Evolutionary conservation across 2,888 invertebrate species (phyloP).

Genomic region (Spicauda simplicius): DNA sequence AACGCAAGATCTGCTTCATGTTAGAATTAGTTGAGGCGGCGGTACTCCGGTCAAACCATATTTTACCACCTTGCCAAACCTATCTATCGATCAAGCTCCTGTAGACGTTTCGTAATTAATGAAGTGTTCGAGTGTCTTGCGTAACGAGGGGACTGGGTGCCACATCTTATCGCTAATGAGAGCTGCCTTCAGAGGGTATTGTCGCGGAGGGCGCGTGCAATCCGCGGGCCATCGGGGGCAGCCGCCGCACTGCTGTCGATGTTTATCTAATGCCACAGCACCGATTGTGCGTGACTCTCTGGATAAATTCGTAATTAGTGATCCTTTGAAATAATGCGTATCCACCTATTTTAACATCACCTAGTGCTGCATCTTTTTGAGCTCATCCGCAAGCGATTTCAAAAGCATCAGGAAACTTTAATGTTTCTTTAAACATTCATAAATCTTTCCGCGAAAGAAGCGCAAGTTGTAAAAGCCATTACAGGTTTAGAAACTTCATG

Average conservation of each 20-base stretch:
- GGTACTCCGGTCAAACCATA: too few species aligned
- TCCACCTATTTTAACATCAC: background rate
- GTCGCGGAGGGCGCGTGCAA: constrained; percentile 54
- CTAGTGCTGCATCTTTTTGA: background rate
- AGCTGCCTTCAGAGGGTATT: constrained; percentile 57
- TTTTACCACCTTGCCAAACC: too few species aligned
- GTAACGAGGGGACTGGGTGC: constrained; percentile 61
- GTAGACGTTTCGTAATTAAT: constrained; percentile 67
- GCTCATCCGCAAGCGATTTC: background rate
- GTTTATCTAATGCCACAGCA: constrained; percentile 48
- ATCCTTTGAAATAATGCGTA: background rate
- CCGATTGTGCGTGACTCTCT: constrained; percentile 45
- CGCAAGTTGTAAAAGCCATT: background rate
- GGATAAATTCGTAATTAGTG: constrained; percentile 27
- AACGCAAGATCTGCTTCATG: too few species aligned
- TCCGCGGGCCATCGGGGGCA: constrained; percentile 51
- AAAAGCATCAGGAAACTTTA: too few species aligned
- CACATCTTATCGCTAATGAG: constrained; percentile 73
- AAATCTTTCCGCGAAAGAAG: too few species aligned
- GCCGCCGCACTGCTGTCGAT: constrained; percentile 42
- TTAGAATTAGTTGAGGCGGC: too few species aligned
- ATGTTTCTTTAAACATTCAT: too few species aligned
- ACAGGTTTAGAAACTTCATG: background rate
- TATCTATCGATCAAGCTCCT: too few species aligned
- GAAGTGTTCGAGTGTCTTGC: constrained; percentile 62